These are phyloP conservation scores for Gobiocypris rarus DNA, from an alignment of 2,113 vertebrate genomes.

Conservation along the genomic window DNA sequence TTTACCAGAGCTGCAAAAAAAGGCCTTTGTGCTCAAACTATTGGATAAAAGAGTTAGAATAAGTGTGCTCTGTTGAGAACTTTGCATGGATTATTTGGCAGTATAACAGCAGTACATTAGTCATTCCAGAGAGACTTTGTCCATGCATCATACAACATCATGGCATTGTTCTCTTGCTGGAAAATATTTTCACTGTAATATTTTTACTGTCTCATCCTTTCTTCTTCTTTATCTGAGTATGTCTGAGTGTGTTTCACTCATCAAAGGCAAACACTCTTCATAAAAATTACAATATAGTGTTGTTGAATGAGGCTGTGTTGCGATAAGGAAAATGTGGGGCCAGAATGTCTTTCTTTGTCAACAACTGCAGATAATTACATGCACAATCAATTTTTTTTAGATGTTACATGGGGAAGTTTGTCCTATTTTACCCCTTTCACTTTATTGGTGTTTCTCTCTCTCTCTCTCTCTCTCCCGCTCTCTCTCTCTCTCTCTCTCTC, in stretches of 20 bases:
- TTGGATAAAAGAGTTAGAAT: slow-evolving; percentile 5
- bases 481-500: neutral
- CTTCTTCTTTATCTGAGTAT: neutral
- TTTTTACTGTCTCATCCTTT: neutral
- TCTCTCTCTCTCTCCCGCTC: neutral
- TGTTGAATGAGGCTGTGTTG: slow-evolving; percentile 7
- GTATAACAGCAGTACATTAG: neutral
- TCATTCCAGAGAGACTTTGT: slow-evolving; percentile 2
- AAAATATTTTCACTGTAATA: slow-evolving; percentile 2
- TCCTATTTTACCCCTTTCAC: neutral
- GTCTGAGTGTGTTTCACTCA: neutral
- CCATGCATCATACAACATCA: neutral
- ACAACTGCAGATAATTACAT: neutral
- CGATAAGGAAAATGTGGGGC: neutral
- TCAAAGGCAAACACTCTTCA: neutral
- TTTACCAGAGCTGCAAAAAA: neutral
- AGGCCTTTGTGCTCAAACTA: neutral
- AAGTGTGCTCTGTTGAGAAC: neutral
- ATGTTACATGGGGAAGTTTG: neutral
- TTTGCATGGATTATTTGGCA: neutral
- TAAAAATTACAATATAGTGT: neutral
- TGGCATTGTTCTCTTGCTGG: neutral
- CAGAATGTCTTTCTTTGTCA: slow-evolving; percentile 4
- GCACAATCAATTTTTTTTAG: slow-evolving; percentile 23
- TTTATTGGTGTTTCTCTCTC: neutral